Evolutionary conservation across 2,888 invertebrate species (phyloP).

Genomic region (Panorpa germanica): DNA sequence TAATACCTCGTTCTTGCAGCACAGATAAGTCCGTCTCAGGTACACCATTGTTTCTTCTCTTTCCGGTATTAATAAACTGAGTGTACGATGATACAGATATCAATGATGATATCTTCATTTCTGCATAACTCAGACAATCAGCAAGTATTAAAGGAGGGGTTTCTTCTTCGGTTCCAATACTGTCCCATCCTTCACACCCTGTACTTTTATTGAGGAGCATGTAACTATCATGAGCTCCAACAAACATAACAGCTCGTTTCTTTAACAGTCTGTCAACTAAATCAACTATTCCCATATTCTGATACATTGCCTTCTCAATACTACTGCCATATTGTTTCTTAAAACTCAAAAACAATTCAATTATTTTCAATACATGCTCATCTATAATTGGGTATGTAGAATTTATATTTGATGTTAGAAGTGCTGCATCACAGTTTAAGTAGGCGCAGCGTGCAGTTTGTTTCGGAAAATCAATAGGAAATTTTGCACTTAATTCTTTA

Average conservation of each 20-base stretch:
- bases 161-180: conserved; percentile 28
- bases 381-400: conserved; percentile 51
- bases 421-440: too few species aligned
- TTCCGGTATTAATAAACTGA: conserved; percentile 26
- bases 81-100: conserved; percentile 24
- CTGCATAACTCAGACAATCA: conserved; percentile 34
- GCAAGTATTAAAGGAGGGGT: conserved; percentile 25
- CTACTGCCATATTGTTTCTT: conserved; percentile 25
- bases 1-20: conserved; percentile 24
- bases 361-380: conserved; percentile 39
- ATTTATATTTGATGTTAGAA: too few species aligned
- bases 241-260: conserved; percentile 31
- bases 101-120: conserved; percentile 31
- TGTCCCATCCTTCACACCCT: conserved; percentile 30
- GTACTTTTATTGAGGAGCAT: conserved; percentile 22
- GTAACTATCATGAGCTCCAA: conserved; percentile 24
- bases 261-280: conserved; percentile 31
- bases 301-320: conserved; percentile 22
- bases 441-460: too few species aligned
- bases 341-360: conserved; percentile 41
- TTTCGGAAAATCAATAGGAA: too few species aligned
- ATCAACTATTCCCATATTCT: conserved; percentile 23
- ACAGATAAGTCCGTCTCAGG: conserved; percentile 18
- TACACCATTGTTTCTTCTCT: conserved; percentile 22
- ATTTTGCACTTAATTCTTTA: too few species aligned